These are phyloP conservation scores for Trichogramma evanescens DNA, from an alignment of 2,888 invertebrate genomes.

Conservation along the genomic window DNA sequence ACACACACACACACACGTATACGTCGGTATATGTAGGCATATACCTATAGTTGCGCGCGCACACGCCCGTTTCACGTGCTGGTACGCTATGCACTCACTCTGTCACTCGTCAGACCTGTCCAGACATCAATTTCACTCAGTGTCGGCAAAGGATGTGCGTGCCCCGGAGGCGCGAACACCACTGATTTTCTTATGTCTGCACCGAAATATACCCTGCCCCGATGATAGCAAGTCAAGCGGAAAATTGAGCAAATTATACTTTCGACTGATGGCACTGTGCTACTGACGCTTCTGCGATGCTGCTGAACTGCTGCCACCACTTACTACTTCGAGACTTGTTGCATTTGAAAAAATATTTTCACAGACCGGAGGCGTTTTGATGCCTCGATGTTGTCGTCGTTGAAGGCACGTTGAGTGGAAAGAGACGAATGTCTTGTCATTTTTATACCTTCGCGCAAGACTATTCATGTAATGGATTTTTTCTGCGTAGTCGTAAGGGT, in stretches of 20 bases:
- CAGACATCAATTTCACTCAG: conserved; percentile 13
- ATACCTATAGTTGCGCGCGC: no score
- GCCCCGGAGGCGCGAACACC: conserved; percentile 11
- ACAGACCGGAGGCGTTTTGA: no score
- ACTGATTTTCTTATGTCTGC: neutral
- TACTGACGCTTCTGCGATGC: no score
- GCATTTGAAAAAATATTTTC: conserved; percentile 10
- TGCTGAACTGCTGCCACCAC: no score
- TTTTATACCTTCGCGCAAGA: neutral
- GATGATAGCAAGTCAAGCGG: conserved; percentile 11
- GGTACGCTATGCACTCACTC: no score
- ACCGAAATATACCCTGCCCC: no score
- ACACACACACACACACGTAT: no score
- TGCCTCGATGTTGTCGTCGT: no score
- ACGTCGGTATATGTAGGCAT: no score
- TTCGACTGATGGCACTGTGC: neutral
- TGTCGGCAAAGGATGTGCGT: neutral
- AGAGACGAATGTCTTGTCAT: neutral
- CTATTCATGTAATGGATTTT: conserved; percentile 10
- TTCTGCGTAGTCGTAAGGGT: neutral
- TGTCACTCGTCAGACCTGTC: conserved; percentile 18
- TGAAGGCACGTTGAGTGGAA: no score
- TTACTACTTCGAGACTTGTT: conserved; percentile 3
- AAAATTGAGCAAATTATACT: conserved; percentile 19
- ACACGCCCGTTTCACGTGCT: no score